Percentiles rank a stretch among this genome's conserved stretches.
These are phyloP conservation scores for Sebastes dallii DNA, from an alignment of 2,797 vertebrate genomes.

Conservation along the genomic window DNA sequence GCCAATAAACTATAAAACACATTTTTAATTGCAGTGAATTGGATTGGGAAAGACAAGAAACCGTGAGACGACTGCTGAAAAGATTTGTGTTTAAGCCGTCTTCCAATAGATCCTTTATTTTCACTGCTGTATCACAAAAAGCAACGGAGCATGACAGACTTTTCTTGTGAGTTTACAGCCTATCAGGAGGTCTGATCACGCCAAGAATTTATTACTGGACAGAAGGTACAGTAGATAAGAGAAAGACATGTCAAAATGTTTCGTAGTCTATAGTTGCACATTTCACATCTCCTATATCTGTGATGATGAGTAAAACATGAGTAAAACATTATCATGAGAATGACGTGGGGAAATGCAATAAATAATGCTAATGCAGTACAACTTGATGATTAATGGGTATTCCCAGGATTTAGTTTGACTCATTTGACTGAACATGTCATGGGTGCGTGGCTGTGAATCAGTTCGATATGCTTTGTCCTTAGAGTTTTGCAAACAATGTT, in stretches of 20 bases:
- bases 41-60: background rate
- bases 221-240: constrained; percentile 29
- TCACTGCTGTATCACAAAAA: constrained; percentile 14
- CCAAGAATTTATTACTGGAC: constrained; percentile 30
- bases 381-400: background rate
- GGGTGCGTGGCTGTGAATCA: background rate
- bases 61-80: background rate
- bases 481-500: constrained; percentile 1
- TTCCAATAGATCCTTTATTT: constrained; percentile 3
- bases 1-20: constrained; percentile 21
- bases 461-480: background rate
- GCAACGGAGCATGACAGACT: constrained; percentile 17
- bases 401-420: background rate
- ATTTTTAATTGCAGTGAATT: constrained; percentile 28
- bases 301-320: constrained; percentile 2
- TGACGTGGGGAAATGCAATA: background rate
- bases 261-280: background rate
- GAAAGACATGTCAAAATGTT: background rate
- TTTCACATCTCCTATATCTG: background rate
- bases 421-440: constrained; percentile 5
- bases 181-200: constrained; percentile 34
- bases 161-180: constrained; percentile 30
- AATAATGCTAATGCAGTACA: background rate
- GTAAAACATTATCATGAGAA: background rate
- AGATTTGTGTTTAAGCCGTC: background rate